Conservation (phyloP, 2,113 vertebrate genomes). For the Sinocyclocheilus grahami region DNA sequence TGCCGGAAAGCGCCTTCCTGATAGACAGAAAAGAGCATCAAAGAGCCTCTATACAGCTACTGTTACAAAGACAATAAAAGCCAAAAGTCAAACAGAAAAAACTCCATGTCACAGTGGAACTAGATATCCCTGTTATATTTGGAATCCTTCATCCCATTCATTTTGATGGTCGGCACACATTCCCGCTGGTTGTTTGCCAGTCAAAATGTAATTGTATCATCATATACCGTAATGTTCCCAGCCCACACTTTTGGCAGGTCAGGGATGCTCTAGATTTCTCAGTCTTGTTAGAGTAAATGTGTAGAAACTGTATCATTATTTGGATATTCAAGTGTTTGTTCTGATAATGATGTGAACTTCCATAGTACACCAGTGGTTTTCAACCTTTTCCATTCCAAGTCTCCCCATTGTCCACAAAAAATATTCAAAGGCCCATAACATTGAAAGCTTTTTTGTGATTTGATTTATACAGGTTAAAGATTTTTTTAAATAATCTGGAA, state of each 20-base stretch:
- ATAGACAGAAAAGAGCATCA: slow-evolving; percentile 28
- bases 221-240: not conserved
- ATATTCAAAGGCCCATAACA: not conserved
- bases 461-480: not conserved
- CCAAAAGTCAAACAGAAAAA: slow-evolving; percentile 39
- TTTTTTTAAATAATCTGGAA: not conserved
- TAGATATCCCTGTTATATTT: slow-evolving; percentile 19
- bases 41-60: slow-evolving; percentile 13
- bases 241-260: not conserved
- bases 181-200: not conserved
- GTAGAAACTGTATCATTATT: not conserved
- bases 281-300: not conserved
- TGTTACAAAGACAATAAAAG: slow-evolving; percentile 33
- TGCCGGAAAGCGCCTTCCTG: slow-evolving; percentile 38
- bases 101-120: slow-evolving; percentile 5
- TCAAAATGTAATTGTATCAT: not conserved
- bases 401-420: not conserved
- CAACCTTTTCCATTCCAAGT: not conserved
- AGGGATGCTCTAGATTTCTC: not conserved
- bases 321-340: not conserved
- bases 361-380: not conserved
- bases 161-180: not conserved
- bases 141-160: slow-evolving; percentile 22
- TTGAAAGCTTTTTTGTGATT: no score
- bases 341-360: not conserved